Conservation (phyloP, 2,888 invertebrate species). For the Stenotaenia linearis region DNA sequence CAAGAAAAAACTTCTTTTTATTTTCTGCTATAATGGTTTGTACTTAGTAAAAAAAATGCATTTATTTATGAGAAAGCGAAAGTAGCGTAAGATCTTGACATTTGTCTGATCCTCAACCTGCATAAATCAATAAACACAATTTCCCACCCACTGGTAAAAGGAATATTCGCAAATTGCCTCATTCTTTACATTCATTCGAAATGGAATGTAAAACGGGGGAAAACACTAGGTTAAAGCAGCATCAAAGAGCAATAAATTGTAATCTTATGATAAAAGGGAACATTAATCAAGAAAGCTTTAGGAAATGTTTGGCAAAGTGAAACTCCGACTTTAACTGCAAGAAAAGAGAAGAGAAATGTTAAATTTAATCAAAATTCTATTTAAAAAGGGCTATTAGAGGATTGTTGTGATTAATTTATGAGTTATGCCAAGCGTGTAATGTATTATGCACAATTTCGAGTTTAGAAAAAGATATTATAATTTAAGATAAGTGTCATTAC, state of each 20-base stretch:
- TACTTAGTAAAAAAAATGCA: no score
- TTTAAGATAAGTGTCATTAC: background rate
- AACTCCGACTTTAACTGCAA: background rate
- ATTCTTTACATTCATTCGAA: slow-evolving; percentile 12
- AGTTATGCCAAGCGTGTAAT: background rate
- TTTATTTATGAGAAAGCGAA: background rate
- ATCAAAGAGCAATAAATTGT: background rate
- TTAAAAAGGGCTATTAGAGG: background rate
- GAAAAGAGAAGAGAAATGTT: background rate
- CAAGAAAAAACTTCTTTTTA: no score
- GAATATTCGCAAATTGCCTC: slow-evolving; percentile 26
- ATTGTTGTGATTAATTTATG: background rate
- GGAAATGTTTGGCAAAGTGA: background rate
- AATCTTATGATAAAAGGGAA: background rate
- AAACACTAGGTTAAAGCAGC: background rate
- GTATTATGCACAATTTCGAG: background rate
- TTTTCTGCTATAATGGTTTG: no score
- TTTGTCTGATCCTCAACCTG: background rate
- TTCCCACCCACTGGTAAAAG: slow-evolving; percentile 20
- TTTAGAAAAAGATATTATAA: background rate
- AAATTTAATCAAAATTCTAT: background rate
- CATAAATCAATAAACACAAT: slow-evolving; percentile 10
- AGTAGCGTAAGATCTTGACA: background rate
- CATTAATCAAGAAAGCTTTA: background rate
- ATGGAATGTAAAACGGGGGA: background rate